Percentiles rank a stretch among this genome's conserved stretches.
phyloP scores from a whole-genome alignment of 2,113 vertebrate genomes.

The Limanda limanda region DNA sequence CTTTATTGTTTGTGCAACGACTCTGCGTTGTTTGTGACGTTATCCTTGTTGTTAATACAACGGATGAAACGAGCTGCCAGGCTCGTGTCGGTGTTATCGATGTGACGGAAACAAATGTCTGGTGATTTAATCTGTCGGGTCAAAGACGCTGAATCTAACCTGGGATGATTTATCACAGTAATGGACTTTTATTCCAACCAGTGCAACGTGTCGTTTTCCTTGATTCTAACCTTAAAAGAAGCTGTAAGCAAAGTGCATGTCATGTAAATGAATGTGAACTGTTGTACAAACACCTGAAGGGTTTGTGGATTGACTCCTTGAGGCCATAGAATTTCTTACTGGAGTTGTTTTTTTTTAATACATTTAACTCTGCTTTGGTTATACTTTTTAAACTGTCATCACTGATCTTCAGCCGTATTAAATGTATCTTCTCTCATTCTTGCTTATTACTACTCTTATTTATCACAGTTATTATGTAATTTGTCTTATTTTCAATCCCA shows the following conservation, averaged over 20 bases:
- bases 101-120: constrained; percentile 15
- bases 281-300: neutral
- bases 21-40: constrained; percentile 14
- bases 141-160: neutral
- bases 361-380: neutral
- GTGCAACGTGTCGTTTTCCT: neutral
- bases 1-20: constrained; percentile 40
- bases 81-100: neutral
- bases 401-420: neutral
- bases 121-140: constrained; percentile 16
- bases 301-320: neutral
- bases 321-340: neutral
- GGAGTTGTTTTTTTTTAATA: neutral
- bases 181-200: constrained; percentile 5
- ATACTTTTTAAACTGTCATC: neutral
- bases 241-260: neutral
- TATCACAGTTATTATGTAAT: neutral
- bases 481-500: neutral
- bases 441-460: neutral
- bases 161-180: constrained; percentile 3
- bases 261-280: neutral
- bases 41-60: constrained; percentile 1
- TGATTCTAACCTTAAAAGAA: neutral
- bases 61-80: constrained; percentile 15
- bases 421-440: no score